These are phyloP conservation scores for Agrotis clavis DNA, from an alignment of 2,888 invertebrate genomes.

Conservation along the genomic window DNA sequence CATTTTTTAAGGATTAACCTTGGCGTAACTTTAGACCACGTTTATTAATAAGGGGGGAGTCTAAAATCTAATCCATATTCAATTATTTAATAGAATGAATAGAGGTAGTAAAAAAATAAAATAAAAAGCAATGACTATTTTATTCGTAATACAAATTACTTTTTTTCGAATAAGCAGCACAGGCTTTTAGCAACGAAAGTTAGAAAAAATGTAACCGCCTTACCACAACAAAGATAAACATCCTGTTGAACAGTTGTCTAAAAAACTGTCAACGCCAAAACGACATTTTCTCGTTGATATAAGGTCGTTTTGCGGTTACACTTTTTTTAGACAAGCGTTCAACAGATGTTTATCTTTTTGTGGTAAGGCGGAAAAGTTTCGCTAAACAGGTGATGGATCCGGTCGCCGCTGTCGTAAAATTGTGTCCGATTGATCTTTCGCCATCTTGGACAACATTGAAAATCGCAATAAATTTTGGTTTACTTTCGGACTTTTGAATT, in stretches of 20 bases:
- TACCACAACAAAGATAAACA: no score
- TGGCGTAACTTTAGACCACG: no score
- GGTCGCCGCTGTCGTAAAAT: not conserved
- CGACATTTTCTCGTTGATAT: no score
- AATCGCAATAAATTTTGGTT: not conserved
- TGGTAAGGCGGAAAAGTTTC: not conserved
- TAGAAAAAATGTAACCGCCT: not conserved
- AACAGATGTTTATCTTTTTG: no score
- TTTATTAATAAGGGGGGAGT: no score
- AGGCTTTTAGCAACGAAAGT: not conserved
- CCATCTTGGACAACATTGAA: slow-evolving; percentile 19
- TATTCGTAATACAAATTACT: not conserved
- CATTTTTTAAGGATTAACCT: no score
- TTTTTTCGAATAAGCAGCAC: not conserved
- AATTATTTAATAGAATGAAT: no score
- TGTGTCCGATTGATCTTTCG: not conserved
- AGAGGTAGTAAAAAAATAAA: not conserved
- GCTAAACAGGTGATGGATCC: not conserved
- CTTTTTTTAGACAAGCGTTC: no score
- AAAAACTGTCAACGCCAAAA: no score
- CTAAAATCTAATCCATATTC: no score
- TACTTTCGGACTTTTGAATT: not conserved
- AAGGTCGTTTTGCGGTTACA: no score
- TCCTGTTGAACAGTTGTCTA: no score
- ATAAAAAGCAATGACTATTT: not conserved